Conservation (phyloP, 2,113 vertebrate genomes). For the Felis catus region DNA sequence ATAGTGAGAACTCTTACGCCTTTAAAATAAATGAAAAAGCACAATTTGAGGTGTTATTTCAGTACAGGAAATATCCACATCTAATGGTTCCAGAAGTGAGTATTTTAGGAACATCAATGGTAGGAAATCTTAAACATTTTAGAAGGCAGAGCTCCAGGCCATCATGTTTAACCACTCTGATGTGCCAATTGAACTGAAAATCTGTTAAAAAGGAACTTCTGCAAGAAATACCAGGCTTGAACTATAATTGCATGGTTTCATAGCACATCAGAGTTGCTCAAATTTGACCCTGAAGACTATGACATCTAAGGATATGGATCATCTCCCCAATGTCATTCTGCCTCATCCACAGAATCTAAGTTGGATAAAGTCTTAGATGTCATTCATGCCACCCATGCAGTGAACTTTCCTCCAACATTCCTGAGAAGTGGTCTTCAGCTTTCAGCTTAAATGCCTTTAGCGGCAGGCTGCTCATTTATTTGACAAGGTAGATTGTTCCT, state of each 20-base stretch:
- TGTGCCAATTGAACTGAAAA: not conserved
- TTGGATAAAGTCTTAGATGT: not conserved
- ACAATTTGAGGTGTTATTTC: constrained; percentile 1
- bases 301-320: not conserved
- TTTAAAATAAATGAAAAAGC: constrained; percentile 22
- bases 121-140: not conserved
- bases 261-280: not conserved
- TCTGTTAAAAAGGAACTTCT: not conserved
- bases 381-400: not conserved
- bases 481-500: constrained; percentile 45
- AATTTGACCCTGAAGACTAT: not conserved
- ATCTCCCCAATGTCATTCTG: not conserved
- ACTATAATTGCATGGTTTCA: not conserved
- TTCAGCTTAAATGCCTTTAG: constrained; percentile 16
- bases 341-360: not conserved
- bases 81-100: not conserved
- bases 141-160: not conserved
- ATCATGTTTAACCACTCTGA: not conserved
- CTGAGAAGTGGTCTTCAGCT: not conserved
- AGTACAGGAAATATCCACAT: not conserved
- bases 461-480: constrained; percentile 23
- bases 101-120: not conserved
- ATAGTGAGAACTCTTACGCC: not conserved
- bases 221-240: not conserved
- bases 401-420: not conserved